Evolutionary conservation across 1,140 invertebrate species (phyloP).

Genomic region (Contarinia nasturtii): DNA sequence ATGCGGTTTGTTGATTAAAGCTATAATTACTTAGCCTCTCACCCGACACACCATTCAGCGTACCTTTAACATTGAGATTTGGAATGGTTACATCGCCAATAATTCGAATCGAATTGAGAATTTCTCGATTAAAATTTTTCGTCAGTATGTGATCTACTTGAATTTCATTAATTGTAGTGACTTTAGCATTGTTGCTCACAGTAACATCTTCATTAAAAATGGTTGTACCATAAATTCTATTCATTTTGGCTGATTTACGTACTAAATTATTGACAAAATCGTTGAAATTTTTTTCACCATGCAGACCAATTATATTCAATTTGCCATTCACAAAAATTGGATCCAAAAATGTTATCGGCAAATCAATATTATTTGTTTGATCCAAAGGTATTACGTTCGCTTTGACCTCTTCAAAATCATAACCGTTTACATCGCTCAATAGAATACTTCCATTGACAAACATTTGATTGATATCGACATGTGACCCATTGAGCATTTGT

Average conservation of each 20-base stretch:
- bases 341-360: not conserved
- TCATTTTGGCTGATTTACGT: not conserved
- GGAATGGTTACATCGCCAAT: too few species aligned
- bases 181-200: too few species aligned
- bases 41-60: not conserved
- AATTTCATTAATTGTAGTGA: too few species aligned
- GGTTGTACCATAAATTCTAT: too few species aligned
- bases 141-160: too few species aligned
- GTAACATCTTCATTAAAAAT: not conserved
- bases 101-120: too few species aligned
- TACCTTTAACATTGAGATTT: not conserved
- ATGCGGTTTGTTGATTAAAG: too few species aligned
- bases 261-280: not conserved
- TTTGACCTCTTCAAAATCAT: not conserved
- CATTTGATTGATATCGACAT: not conserved
- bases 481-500: too few species aligned
- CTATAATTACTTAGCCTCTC: too few species aligned
- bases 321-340: not conserved
- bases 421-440: not conserved
- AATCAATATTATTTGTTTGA: not conserved
- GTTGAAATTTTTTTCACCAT: not conserved
- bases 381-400: not conserved
- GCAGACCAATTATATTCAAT: not conserved
- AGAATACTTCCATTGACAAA: not conserved
- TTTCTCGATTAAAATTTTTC: too few species aligned